These are phyloP conservation scores for Brachionus plicatilis DNA, from an alignment of 1,140 invertebrate genomes.

Conservation along the genomic window DNA sequence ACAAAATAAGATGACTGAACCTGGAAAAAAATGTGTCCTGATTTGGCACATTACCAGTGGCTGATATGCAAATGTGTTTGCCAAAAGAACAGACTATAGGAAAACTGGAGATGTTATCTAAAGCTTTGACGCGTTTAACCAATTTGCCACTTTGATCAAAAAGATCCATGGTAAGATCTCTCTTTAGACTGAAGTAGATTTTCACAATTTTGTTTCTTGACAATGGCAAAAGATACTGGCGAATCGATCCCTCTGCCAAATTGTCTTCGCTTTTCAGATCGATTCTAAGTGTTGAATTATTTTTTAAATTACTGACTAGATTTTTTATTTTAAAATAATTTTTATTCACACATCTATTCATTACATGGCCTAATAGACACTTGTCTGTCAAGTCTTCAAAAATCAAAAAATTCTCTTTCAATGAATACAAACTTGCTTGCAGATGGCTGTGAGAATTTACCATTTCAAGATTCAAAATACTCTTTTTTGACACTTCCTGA, in stretches of 20 bases:
- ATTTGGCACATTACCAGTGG: neutral
- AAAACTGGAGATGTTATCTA: slow-evolving; percentile 16
- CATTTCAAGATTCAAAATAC: neutral
- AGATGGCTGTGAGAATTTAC: neutral
- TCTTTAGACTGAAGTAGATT: neutral
- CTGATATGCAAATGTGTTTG: neutral
- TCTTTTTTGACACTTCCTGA: neutral
- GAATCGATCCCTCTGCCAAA: neutral
- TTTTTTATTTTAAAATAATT: slow-evolving; percentile 37
- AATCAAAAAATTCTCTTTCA: neutral
- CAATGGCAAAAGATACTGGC: neutral
- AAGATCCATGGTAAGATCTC: neutral
- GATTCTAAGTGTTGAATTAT: neutral
- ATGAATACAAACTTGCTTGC: neutral
- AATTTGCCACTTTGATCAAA: neutral
- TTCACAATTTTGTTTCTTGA: neutral
- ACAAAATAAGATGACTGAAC: neutral
- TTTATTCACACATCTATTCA: neutral
- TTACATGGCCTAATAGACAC: neutral
- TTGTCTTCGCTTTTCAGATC: neutral
- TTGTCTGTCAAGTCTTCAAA: neutral
- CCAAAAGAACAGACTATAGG: neutral
- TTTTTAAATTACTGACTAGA: neutral
- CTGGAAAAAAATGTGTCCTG: neutral
- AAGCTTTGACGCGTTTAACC: neutral